Evolutionary conservation across 2,888 invertebrate species (phyloP).

Genomic region (Fabriciana adippe): DNA sequence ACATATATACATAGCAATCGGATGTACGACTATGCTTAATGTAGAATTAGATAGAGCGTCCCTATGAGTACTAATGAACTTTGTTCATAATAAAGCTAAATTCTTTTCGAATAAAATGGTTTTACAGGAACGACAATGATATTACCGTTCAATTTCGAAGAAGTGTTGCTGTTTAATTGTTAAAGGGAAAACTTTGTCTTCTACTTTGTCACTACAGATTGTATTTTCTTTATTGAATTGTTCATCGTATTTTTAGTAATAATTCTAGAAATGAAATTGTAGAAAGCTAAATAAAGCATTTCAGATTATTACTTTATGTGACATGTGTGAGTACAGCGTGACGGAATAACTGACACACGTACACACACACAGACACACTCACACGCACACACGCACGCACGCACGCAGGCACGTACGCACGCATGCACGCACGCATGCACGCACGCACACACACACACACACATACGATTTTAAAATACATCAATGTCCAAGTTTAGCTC

Average conservation of each 20-base stretch:
- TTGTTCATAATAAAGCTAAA: slow-evolving; percentile 47
- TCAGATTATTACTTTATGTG: no score
- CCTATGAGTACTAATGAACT: slow-evolving; percentile 45
- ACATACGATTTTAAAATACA: no score
- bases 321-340: no score
- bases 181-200: slow-evolving; percentile 13
- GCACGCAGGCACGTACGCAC: no score
- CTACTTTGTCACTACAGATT: not conserved
- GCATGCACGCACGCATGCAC: no score
- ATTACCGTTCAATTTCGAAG: slow-evolving; percentile 36
- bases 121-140: slow-evolving; percentile 33
- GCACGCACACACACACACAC: no score
- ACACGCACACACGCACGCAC: no score
- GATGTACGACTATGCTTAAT: slow-evolving; percentile 40
- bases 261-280: not conserved
- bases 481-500: no score
- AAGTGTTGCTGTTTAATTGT: slow-evolving; percentile 31
- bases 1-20: not conserved
- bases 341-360: no score
- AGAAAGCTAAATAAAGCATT: no score
- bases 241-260: not conserved
- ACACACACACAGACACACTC: no score
- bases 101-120: slow-evolving; percentile 42
- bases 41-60: slow-evolving; percentile 46
- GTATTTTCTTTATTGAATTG: not conserved